A percentile compares a stretch with the other conserved stretches of the same genome.
Conservation (phyloP, 2,113 vertebrate species). For the Zosterops lateralis region DNA sequence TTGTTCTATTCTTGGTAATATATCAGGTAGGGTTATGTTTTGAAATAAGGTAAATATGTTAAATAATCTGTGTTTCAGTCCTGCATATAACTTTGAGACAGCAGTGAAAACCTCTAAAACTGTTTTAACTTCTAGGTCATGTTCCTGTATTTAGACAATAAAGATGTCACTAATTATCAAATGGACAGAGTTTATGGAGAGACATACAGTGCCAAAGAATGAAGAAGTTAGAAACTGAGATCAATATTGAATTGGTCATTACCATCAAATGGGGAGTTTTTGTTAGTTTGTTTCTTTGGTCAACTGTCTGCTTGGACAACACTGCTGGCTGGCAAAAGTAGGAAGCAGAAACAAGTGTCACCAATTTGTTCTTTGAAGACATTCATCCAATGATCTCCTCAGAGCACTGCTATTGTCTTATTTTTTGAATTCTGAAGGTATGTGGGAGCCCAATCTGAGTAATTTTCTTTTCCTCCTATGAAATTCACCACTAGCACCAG, state of each 20-base stretch:
- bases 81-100: background rate
- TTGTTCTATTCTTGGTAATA: background rate
- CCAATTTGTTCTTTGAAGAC: background rate
- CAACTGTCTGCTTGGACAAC: background rate
- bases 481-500: background rate
- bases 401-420: background rate
- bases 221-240: background rate
- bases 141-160: background rate
- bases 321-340: background rate
- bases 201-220: background rate
- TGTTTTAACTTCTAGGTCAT: background rate
- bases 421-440: background rate
- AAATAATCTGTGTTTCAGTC: background rate
- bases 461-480: rapidly evolving
- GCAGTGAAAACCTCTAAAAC: background rate
- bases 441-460: background rate
- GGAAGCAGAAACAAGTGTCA: background rate
- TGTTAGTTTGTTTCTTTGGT: background rate
- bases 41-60: background rate
- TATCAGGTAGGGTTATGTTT: background rate
- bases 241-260: background rate
- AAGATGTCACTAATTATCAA: background rate
- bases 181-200: background rate
- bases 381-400: background rate
- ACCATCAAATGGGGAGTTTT: background rate